Conservation (phyloP, 2,113 vertebrate genomes). For the Conger conger region DNA sequence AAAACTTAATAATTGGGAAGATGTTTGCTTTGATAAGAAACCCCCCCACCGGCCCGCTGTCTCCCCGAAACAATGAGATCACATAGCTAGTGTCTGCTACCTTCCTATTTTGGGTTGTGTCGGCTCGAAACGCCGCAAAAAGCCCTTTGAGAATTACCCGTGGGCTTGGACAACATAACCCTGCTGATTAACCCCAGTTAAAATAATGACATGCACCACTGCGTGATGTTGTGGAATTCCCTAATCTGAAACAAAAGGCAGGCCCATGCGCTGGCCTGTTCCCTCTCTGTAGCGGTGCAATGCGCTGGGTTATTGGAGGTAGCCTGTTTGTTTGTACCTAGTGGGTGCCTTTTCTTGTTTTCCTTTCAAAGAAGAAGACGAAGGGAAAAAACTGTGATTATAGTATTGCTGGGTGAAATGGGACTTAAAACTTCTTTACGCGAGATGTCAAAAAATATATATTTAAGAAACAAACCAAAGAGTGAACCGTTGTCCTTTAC, state of each 20-base stretch:
- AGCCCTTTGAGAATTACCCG: slow-evolving; percentile 58
- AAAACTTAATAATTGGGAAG: slow-evolving; percentile 73
- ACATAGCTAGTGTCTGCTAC: slow-evolving; percentile 74
- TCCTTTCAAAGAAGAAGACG: not conserved
- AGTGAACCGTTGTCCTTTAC: not conserved
- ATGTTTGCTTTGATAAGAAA: slow-evolving; percentile 78
- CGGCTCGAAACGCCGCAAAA: slow-evolving; percentile 65
- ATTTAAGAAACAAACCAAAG: not conserved
- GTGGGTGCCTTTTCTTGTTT: not conserved
- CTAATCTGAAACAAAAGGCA: slow-evolving; percentile 36
- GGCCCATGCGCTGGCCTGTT: not conserved
- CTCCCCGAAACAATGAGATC: slow-evolving; percentile 79
- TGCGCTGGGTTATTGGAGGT: not conserved
- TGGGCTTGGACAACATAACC: slow-evolving; percentile 65
- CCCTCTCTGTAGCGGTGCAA: not conserved
- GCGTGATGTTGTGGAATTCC: slow-evolving; percentile 36
- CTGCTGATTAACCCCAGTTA: slow-evolving; percentile 79
- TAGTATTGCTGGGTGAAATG: not conserved
- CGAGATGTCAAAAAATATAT: not conserved
- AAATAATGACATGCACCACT: slow-evolving; percentile 65
- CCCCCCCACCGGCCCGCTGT: slow-evolving; percentile 78
- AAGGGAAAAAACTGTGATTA: not conserved
- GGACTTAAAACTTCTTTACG: not conserved
- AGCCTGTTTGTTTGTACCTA: slow-evolving; percentile 19
- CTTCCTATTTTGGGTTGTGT: slow-evolving; percentile 67